Evolutionary conservation across 1,140 invertebrate species (phyloP), one percentile per base, ranked within the genome.

Genomic region (Lordiphosa collinella): DNA sequence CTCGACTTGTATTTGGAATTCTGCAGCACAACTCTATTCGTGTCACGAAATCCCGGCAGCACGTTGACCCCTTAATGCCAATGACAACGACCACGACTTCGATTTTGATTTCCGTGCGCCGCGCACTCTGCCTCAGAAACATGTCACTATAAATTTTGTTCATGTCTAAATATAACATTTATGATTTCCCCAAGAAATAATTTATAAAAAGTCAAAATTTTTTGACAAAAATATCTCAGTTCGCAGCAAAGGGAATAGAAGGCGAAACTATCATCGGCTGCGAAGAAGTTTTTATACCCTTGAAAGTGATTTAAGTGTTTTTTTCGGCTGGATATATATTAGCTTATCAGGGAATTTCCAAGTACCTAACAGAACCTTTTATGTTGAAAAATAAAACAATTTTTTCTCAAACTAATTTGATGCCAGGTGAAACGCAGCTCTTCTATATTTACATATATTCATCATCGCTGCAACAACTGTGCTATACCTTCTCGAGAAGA

Each of bases 121-220:
- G 61, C 43, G 36, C 52, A 43, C 13, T 40, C 52, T 46, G 43
- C 31, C 41, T 63, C 50, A 64, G 65, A 65, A 56, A 56, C n/a
- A 65, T 72, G 49, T 49, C 69, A 59, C 69, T 69, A 72, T 69
- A 72, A 72, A 72, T 69, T 64, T 65, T 69, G 29, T 56, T 69
- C 55, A 60, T 56, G 55, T 72, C 69, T 72, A 72, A 69, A 72
- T 72, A 64, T 72, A 72, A 57, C 60, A 69, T 72, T 69, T 72
- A 72, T 69, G 69, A 69, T 72, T 67, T 56, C 37, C 55, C 47
- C 43, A 41, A 59, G 47, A 69, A 59, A 69, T 69, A 69, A 69
- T 69, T 69, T 72, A 65, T 72, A 60, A 54, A 54, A 69, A 62
- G 34, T 67, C 49, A 35, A 46, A 71, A 46, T n/a, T 59, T 48